Evolutionary conservation across 2,888 invertebrate genomes (phyloP), one percentile per base, ranked within the genome.

Genomic region (Encarsia formosa): DNA sequence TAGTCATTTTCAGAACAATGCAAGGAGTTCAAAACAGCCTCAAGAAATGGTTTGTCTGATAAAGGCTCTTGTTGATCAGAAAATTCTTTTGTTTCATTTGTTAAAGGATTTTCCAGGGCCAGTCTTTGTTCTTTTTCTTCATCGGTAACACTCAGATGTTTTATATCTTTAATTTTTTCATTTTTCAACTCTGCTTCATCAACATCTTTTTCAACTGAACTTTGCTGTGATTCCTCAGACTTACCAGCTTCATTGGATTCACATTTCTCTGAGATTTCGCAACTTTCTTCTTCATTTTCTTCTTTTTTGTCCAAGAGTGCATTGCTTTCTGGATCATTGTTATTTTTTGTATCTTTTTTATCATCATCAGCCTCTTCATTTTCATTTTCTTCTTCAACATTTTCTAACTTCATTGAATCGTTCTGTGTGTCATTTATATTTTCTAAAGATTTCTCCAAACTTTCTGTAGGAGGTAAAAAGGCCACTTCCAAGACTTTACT

Each of bases 1-100:
- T 98, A 97, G 78, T 99, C 98, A 75, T 96, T 96, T 69, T 95
- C 94, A 11, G 80, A 80, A 69, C 93, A 92, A 67, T 91, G 89
- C 61, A 98, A 77, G 0, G 93, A 87, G 63, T 88, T 86, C 54
- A 95, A 79, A 42, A 97, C 85, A 5, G 92, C 89, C 72, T 94
- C 91, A 60, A 97, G 77, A 76, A 96, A 96, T 1, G 94, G 89
- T 64, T 86, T 84, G 60, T 78, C 82, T 19, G 78, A 76, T 40
- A 81, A 74, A 34, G 78, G 77, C 52, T 68, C 76, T 44, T 63
- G 61, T 9, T 60, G 54, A 2, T 54, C 42, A 19, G 38, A 46
- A 2, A 23, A 47, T 24, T 50, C 47, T 8, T n/a, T 22, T 31
- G 26, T 11, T 35, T 52, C 54, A 11, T 49, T 47, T 15, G 52